Evolutionary conservation across 2,888 invertebrate genomes (phyloP).

Genomic region (Ashinkailepas kermadecensis): DNA sequence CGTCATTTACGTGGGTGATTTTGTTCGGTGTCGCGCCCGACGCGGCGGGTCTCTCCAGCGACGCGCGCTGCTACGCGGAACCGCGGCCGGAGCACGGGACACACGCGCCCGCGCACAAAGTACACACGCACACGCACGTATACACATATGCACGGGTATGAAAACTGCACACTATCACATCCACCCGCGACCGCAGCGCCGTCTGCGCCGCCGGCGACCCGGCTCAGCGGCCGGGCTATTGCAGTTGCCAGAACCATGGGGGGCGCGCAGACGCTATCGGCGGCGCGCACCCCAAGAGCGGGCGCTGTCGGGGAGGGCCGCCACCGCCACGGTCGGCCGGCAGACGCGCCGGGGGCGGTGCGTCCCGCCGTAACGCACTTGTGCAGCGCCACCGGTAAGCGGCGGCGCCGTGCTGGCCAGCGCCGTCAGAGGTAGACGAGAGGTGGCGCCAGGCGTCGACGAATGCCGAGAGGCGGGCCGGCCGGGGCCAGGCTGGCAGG

Average conservation of each 20-base stretch:
- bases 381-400: too few relatives aligned
- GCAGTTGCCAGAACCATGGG: neutral
- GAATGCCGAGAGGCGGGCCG: too few relatives aligned
- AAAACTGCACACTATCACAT: slow-evolving; percentile 21
- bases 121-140: neutral
- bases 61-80: neutral
- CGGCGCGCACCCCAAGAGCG: too few relatives aligned
- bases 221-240: neutral
- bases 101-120: neutral
- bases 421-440: too few relatives aligned
- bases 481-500: too few relatives aligned
- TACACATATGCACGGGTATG: neutral
- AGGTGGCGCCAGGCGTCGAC: too few relatives aligned
- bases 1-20: slow-evolving; percentile 1
- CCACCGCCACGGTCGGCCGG: too few relatives aligned
- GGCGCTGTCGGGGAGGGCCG: too few relatives aligned
- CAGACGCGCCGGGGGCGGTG: too few relatives aligned
- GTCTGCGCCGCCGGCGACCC: neutral
- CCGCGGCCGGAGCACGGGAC: neutral
- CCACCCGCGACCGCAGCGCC: neutral
- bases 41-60: neutral
- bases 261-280: too few relatives aligned
- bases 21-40: neutral
- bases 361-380: too few relatives aligned
- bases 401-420: too few relatives aligned